phyloP scores from a whole-genome alignment of 2,888 invertebrate species.

The Acleris emargana region DNA sequence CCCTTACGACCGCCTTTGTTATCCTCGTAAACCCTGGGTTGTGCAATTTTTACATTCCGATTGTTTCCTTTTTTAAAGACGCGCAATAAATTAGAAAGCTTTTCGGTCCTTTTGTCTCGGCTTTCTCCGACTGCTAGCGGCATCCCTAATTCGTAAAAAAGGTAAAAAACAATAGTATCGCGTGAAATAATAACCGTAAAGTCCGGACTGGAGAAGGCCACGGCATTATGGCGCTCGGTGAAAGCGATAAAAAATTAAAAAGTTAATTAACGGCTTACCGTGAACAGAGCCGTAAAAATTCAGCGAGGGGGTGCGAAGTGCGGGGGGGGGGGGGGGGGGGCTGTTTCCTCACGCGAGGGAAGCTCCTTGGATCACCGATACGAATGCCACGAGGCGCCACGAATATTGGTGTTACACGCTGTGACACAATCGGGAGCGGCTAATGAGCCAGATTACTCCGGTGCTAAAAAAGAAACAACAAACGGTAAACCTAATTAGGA shows the following conservation, averaged over 20 bases:
- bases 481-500: slow-evolving; percentile 16
- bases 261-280: slow-evolving; percentile 41
- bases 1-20: slow-evolving; percentile 29
- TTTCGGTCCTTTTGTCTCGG: slow-evolving; percentile 44
- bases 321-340: not conserved
- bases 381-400: not conserved
- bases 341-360: slow-evolving; percentile 13
- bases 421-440: not conserved
- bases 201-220: slow-evolving; percentile 24
- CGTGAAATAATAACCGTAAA: slow-evolving; percentile 37
- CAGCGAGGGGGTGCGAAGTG: slow-evolving; percentile 12
- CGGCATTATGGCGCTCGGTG: slow-evolving; percentile 36
- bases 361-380: not conserved
- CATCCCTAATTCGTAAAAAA: slow-evolving; percentile 43
- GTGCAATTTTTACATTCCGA: slow-evolving; percentile 58
- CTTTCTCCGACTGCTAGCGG: slow-evolving; percentile 61
- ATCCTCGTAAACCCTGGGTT: slow-evolving; percentile 42
- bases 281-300: slow-evolving; percentile 42
- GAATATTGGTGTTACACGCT: too few relatives aligned
- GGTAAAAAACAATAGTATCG: slow-evolving; percentile 35
- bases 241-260: slow-evolving; percentile 44
- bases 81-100: slow-evolving; percentile 74
- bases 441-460: not conserved
- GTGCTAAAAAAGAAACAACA: not conserved
- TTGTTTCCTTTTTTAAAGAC: slow-evolving; percentile 59